Conservation (phyloP, 2,888 invertebrate genomes). For the Drosophila borealis region DNA sequence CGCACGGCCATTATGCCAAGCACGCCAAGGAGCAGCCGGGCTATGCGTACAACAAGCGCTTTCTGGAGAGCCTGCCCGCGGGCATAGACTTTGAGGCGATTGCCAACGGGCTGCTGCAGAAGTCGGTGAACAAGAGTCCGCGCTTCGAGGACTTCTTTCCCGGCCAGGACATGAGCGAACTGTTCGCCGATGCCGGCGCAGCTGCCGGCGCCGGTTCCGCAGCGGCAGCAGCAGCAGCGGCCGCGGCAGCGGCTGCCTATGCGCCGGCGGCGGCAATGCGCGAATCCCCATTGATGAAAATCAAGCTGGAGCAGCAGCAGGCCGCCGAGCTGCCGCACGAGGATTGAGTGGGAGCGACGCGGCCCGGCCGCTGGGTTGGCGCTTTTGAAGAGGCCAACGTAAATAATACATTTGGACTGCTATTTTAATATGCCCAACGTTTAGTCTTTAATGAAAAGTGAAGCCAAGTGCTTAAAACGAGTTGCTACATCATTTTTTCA, state of each 20-base stretch:
- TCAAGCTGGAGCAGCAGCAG: constrained; percentile 83
- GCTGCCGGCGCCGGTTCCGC: constrained; percentile 32
- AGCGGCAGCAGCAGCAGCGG: constrained; percentile 59
- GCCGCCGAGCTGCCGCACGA: constrained; percentile 82
- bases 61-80: constrained; percentile 82
- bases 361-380: constrained; percentile 32
- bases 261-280: constrained; percentile 61
- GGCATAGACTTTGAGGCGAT: constrained; percentile 84
- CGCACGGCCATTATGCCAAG: constrained; percentile 51
- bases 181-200: constrained; percentile 75
- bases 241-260: constrained; percentile 72
- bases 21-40: constrained; percentile 80
- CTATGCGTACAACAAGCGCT: constrained; percentile 82
- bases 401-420: constrained; percentile 76
- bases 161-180: constrained; percentile 82
- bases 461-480: background rate
- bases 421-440: constrained; percentile 83
- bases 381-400: constrained; percentile 60
- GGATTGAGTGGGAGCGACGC: constrained; percentile 71
- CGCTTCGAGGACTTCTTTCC: constrained; percentile 84
- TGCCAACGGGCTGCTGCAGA: constrained; percentile 83
- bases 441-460: constrained; percentile 53
- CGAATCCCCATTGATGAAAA: constrained; percentile 82
- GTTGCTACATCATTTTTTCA: constrained; percentile 63
- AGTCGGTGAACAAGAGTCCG: constrained; percentile 83